Evolutionary conservation across 2,113 vertebrate species (phyloP).

Genomic region (Heterotis niloticus): DNA sequence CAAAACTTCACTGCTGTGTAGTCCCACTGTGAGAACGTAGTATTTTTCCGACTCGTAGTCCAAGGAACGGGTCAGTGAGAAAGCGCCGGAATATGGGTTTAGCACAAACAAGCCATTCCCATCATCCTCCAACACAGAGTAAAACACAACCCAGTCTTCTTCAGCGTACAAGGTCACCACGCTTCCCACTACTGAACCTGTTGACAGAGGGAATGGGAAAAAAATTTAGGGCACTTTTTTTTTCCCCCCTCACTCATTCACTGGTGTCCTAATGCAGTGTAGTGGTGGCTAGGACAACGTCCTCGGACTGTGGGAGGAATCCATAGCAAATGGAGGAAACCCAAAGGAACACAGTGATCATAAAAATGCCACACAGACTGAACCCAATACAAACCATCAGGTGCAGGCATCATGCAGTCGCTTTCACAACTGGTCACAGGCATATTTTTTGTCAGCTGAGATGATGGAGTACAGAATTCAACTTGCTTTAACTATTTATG

Average conservation of each 20-base stretch:
- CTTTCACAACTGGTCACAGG: too few species aligned
- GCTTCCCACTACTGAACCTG: slow-evolving; percentile 64
- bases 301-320: too few species aligned
- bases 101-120: slow-evolving; percentile 66
- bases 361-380: too few species aligned
- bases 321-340: too few species aligned
- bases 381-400: too few species aligned
- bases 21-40: slow-evolving; percentile 60
- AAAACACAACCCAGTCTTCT: slow-evolving; percentile 47
- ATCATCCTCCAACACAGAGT: slow-evolving; percentile 63
- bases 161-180: slow-evolving; percentile 39
- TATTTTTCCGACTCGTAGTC: slow-evolving; percentile 62
- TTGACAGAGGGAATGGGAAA: slow-evolving; percentile 32
- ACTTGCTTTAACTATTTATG: too few species aligned
- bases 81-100: slow-evolving; percentile 60
- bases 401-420: too few species aligned
- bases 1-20: slow-evolving; percentile 42
- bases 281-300: too few species aligned
- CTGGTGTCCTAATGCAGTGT: not conserved
- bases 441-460: too few species aligned
- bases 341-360: too few species aligned
- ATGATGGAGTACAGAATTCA: too few species aligned
- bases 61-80: slow-evolving; percentile 62
- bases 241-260: not conserved
- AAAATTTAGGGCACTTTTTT: too few species aligned